Evolutionary conservation across 2,113 vertebrate species (phyloP).

Genomic region (Brachypodius melanocephalos): DNA sequence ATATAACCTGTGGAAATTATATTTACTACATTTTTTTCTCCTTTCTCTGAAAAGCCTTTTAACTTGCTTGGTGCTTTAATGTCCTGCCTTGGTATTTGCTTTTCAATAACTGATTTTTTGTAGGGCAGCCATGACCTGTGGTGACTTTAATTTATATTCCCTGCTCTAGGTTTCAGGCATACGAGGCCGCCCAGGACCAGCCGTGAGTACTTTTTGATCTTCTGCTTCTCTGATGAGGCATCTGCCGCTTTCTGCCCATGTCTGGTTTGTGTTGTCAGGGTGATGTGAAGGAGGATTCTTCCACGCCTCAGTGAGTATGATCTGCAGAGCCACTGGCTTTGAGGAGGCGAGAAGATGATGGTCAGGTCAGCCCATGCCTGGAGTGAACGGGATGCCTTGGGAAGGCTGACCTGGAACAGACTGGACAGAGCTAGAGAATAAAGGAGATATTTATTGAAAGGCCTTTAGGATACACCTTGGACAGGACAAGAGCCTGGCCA

Average conservation of each 20-base stretch:
- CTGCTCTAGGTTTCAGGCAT: slow-evolving; percentile 85
- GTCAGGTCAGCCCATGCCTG: background rate
- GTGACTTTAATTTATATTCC: background rate
- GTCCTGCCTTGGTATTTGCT: background rate
- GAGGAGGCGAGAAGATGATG: background rate
- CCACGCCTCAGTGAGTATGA: rapidly evolving
- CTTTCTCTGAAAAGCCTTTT: background rate
- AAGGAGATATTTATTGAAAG: background rate
- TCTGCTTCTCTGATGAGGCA: background rate
- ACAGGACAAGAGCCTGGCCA: background rate
- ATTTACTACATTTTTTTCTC: rapidly evolving
- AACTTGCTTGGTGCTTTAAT: background rate
- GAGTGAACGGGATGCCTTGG: background rate
- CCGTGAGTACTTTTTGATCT: slow-evolving; percentile 77
- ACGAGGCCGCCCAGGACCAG: slow-evolving; percentile 86
- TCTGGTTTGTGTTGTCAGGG: background rate
- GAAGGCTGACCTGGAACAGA: background rate
- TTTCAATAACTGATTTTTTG: background rate
- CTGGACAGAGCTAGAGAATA: background rate
- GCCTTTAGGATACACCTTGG: background rate
- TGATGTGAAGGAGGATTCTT: background rate
- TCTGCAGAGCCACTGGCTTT: background rate
- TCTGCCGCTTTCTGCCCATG: background rate
- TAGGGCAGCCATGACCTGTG: background rate
- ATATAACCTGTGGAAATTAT: background rate